Evolutionary conservation across 2,113 vertebrate species (phyloP).

Genomic region (Potamarius usumacintae): DNA sequence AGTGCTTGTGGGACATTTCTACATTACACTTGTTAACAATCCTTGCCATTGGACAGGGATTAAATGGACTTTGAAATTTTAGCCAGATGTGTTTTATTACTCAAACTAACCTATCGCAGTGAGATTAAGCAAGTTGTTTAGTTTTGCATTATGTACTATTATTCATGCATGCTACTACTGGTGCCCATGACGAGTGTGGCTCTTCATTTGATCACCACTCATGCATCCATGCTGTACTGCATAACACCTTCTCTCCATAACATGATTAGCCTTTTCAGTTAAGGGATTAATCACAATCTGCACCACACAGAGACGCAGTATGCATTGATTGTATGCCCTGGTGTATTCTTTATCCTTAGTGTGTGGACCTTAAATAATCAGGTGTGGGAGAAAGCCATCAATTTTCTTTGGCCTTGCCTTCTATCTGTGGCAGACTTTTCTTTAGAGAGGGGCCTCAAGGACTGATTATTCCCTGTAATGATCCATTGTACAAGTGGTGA

Average conservation of each 20-base stretch:
- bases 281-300: neutral
- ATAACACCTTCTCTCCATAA: neutral
- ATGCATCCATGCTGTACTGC: neutral
- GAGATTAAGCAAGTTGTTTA: neutral
- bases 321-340: neutral
- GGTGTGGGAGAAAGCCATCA: conserved; percentile 35
- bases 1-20: no score
- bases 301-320: neutral
- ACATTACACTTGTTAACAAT: neutral
- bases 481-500: conserved; percentile 9
- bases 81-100: neutral
- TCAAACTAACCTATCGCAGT: neutral
- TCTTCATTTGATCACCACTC: conserved; percentile 6
- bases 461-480: conserved; percentile 16
- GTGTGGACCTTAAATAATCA: conserved; percentile 27
- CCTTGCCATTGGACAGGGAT: neutral
- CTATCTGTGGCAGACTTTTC: conserved; percentile 1
- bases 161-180: neutral
- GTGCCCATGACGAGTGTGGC: neutral
- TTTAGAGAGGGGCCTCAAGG: conserved; percentile 6
- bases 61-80: neutral
- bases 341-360: neutral
- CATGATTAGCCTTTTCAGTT: neutral
- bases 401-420: conserved; percentile 11
- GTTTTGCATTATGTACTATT: neutral